Conservation (phyloP, 2,113 vertebrate species). For the Psittacula cyanocephala region DNA sequence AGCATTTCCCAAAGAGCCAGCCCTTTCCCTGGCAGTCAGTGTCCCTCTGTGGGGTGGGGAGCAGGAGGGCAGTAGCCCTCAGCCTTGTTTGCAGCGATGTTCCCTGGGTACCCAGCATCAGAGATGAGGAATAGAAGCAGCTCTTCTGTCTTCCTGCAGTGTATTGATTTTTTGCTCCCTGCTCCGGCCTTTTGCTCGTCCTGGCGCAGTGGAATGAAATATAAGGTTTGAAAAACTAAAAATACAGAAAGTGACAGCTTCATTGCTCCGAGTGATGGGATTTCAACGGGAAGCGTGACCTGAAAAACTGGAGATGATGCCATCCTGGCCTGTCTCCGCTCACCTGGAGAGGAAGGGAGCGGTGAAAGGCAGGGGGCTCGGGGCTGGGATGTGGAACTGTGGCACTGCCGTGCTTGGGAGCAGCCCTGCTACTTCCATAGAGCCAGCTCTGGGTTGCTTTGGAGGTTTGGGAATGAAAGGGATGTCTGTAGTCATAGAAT, state of each 20-base stretch:
- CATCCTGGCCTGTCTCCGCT: rapidly evolving
- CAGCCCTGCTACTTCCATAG: neutral
- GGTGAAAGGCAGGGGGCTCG: neutral
- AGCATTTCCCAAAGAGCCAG: neutral
- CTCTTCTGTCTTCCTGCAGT: conserved; percentile 60
- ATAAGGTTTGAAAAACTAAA: conserved; percentile 73
- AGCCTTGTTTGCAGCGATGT: neutral
- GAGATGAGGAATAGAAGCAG: conserved; percentile 54
- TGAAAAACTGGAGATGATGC: neutral
- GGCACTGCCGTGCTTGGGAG: rapidly evolving
- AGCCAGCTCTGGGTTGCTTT: neutral
- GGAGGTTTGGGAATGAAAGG: neutral
- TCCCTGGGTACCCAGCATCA: conserved; percentile 5
- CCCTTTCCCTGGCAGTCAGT: neutral
- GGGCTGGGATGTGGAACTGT: neutral
- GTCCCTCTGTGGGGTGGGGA: neutral
- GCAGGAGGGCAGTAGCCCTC: neutral
- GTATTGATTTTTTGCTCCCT: conserved; percentile 76
- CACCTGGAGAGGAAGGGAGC: neutral
- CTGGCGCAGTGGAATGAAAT: conserved; percentile 60
- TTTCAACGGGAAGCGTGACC: conserved; percentile 43
- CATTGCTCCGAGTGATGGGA: conserved; percentile 48
- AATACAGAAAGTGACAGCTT: conserved; percentile 74
- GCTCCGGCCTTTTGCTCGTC: conserved; percentile 68
- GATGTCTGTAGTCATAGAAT: neutral